Percentiles rank a stretch among this genome's conserved stretches.
These are phyloP conservation scores for Microchrysa polita DNA, from an alignment of 2,888 invertebrate species.

Conservation along the genomic window DNA sequence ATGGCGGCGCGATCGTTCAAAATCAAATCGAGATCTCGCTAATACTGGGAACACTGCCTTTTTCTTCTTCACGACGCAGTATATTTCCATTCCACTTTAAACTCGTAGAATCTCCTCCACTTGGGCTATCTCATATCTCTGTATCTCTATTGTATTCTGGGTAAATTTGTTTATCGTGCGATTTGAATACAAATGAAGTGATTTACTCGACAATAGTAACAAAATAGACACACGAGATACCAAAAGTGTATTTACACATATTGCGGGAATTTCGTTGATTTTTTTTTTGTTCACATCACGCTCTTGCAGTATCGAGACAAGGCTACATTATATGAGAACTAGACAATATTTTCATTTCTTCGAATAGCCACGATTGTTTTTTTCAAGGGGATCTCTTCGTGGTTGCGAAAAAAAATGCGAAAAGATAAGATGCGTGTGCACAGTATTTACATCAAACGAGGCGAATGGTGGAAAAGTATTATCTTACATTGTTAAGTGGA, in stretches of 20 bases:
- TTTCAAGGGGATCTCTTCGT: conserved; percentile 12
- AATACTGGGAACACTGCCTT: neutral
- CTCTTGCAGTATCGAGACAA: no score
- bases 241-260: neutral
- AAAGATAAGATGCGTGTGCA: conserved; percentile 12
- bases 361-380: conserved; percentile 38
- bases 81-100: no score
- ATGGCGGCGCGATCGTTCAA: no score
- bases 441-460: conserved; percentile 41
- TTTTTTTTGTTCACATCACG: neutral
- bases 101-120: no score
- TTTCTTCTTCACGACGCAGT: neutral
- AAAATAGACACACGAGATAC: neutral
- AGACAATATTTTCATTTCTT: conserved; percentile 2
- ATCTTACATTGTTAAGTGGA: neutral
- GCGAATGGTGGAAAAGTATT: neutral
- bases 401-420: neutral
- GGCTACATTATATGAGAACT: no score
- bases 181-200: conserved; percentile 44
- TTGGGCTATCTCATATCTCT: neutral
- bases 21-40: conserved; percentile 39
- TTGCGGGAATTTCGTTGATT: conserved; percentile 5
- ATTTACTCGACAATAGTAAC: conserved; percentile 20
- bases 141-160: conserved; percentile 35
- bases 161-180: conserved; percentile 40